Conservation (phyloP, 1,140 invertebrate genomes). For the Bemisia tabaci region DNA sequence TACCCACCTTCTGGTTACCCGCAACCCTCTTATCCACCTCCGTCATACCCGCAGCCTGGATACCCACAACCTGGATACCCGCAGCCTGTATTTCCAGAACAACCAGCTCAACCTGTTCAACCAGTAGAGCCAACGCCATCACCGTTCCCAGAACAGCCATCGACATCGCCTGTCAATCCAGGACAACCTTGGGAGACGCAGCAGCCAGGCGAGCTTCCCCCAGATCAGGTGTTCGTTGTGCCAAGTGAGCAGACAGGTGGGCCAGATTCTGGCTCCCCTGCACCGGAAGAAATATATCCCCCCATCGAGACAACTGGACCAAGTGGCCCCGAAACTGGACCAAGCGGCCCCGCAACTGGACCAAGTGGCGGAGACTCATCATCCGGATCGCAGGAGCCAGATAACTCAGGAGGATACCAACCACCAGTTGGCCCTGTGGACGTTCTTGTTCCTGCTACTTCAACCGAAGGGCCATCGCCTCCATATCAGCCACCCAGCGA, state of each 20-base stretch:
- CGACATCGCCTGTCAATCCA: too few species aligned
- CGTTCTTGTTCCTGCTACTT: too few species aligned
- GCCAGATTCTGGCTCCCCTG: background rate
- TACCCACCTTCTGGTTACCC: background rate
- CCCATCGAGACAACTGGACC: background rate
- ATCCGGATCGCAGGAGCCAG: background rate
- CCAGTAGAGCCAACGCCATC: background rate
- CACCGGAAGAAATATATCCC: background rate
- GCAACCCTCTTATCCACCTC: background rate
- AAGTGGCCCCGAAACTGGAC: background rate
- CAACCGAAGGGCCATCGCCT: too few species aligned
- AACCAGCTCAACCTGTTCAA: background rate
- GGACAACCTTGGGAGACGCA: too few species aligned
- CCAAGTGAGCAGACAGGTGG: background rate
- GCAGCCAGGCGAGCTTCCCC: background rate
- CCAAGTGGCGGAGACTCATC: background rate
- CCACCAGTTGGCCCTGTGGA: too few species aligned
- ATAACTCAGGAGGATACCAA: too few species aligned
- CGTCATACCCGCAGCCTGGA: background rate
- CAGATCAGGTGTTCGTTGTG: background rate
- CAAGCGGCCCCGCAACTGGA: background rate
- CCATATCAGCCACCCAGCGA: constrained; percentile 13
- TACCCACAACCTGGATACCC: background rate
- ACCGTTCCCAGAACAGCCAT: background rate
- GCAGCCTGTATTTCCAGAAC: background rate